Evolutionary conservation across 2,888 invertebrate species (phyloP), one percentile per base, ranked within the genome.

Genomic region (Nymphalis urticae): DNA sequence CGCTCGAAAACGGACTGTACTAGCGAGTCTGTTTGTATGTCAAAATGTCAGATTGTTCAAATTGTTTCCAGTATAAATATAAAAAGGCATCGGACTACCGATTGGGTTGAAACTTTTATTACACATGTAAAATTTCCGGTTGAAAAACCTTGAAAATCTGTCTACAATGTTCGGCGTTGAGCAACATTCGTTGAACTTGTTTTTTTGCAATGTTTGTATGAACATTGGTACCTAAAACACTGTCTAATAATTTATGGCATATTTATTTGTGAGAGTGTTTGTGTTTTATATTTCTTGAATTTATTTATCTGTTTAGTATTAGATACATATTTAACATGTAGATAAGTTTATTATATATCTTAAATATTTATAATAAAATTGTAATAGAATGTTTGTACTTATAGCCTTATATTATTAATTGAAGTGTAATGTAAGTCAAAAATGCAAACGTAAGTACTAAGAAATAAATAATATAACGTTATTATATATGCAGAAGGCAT

Each of bases 81-180:
- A 70, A 70, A 65, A 72, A 61, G 54, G 60, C 42, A 60, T 61
- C 47, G 53, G 54, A 62, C 64, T 62, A 50, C 60, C 72, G 70
- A 72, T 65, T 63, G 70, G 70, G 70, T 67, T 50, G 64, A 69
- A 72, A 72, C 72, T 67, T 72, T 72, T 72, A 72, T 72, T 72
- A 72, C 72, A 72, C 65, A 68, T 72, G 72, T 72, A 68, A 62
- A 70, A 63, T 72, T 71, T 70, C 68, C 70, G 66, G 59, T 62
- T 66, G 72, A 70, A 72, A 70, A 72, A 70, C 66, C 65, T 63
- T 70, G 54, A 66, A 72, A 66, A 70, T 66, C 68, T 63, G 56
- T 70, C 66, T 63, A 68, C 68, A 66, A 70, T 61, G 64, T 68
- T 60, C 51, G 66, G 59, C 53, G 54, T 61, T 66, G 54, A 27